These are phyloP conservation scores for Operophtera brumata DNA, from an alignment of 2,888 invertebrate species.

Conservation along the genomic window DNA sequence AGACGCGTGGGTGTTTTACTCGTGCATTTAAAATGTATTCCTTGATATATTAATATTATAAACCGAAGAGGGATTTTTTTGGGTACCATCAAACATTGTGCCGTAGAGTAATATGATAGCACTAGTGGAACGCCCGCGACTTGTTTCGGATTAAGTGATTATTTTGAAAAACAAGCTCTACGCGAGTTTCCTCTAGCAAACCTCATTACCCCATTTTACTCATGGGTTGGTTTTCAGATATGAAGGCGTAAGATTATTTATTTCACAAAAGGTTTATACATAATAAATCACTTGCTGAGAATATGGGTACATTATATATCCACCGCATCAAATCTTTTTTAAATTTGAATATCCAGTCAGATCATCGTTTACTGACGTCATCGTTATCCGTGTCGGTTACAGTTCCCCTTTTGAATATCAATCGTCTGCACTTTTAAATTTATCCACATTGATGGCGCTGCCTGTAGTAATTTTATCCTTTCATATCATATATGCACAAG, in stretches of 20 bases:
- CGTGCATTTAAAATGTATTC: too few species aligned
- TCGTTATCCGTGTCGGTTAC: constrained; percentile 48
- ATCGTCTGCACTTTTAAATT: constrained; percentile 40
- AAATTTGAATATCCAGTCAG: constrained; percentile 35
- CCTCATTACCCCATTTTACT: too few species aligned
- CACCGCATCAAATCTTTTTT: constrained; percentile 21
- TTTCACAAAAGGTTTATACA: not conserved
- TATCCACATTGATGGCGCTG: constrained; percentile 28
- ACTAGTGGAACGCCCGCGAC: not conserved
- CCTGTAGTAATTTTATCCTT: not conserved
- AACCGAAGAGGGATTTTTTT: too few species aligned
- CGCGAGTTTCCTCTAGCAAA: too few species aligned
- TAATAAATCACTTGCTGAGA: not conserved
- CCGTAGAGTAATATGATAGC: not conserved
- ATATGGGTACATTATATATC: not conserved
- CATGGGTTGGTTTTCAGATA: too few species aligned
- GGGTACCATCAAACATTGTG: not conserved
- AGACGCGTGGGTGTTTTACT: too few species aligned
- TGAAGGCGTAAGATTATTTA: too few species aligned
- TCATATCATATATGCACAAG: too few species aligned
- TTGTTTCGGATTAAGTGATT: too few species aligned
- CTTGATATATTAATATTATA: too few species aligned
- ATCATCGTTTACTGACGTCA: constrained; percentile 41
- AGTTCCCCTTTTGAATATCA: constrained; percentile 37
- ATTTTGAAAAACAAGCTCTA: too few species aligned